Base-by-base conservation (phyloP, 2,888 invertebrate genomes). In the Mermis nigrescens region DNA sequence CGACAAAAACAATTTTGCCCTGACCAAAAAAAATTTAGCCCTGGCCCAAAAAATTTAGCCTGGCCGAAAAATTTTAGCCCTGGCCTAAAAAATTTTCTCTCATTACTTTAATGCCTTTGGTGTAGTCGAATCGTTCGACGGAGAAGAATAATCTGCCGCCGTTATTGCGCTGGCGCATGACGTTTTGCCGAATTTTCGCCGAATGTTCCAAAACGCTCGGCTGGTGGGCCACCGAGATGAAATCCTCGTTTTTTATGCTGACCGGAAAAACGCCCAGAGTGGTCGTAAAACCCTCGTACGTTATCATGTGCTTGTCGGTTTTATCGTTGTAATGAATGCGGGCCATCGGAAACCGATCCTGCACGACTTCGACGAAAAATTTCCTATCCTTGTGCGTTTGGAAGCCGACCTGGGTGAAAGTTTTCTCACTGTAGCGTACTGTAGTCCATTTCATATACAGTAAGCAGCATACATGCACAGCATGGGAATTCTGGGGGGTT, bases 211-310 rank as follows among this genome's bases (percentile, higher is more conserved):
- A 55, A 0, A 66, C 67, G 51, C 66, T 67, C 4, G 67, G 65
- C 19, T 64, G 63, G 22, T 64, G 61, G 19, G 67, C 70, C 56
- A 70, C 65, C 54, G 66, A 64, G 55, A 72, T 58, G 61, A 70
- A 71, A 55, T 72, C 71, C 48, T 71, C 71, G 59, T 72, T 71
- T 59, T 72, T 72, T 58, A 71, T 71, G 52, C 66, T 66, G 31
- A 71, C 71, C 1, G 71, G 71, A 63, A 71, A 71, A 1, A 72
- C 70, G 27, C 70, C 70, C 15, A 71, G 63, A 2, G 70, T 67
- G 56, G 69, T 68, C 3, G 67, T 67, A 68, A 70, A 70, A 3
- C 69, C 68, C 56, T 70, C 68, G 62, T 68, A 64, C 4, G 55
- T 38, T 4, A 59, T 45, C 22, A 28, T 27, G 22, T 31, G 31